A percentile compares a stretch with the other conserved stretches of the same genome.
Conservation (phyloP, 2,888 invertebrate genomes). For the Morpho deidamia region DNA sequence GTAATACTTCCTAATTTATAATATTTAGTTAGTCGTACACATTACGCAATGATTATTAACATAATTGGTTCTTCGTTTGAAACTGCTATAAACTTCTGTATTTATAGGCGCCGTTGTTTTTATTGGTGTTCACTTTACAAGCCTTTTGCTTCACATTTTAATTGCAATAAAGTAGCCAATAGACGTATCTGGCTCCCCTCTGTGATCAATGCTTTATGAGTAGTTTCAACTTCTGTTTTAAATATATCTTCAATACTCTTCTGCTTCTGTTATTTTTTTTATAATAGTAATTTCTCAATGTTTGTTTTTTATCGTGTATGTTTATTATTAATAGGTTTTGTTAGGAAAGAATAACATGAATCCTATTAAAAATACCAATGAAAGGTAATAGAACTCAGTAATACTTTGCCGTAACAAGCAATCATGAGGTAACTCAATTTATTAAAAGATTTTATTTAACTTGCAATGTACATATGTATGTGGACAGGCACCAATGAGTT, state of each 20-base stretch:
- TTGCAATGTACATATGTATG: too few species aligned
- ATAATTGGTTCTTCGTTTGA: constrained; percentile 27
- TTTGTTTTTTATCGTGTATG: too few species aligned
- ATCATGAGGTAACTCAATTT: too few species aligned
- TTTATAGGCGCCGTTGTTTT: constrained; percentile 37
- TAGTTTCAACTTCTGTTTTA: not conserved
- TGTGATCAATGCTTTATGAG: constrained; percentile 6
- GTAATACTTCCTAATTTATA: constrained; percentile 19
- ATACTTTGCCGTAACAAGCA: too few species aligned
- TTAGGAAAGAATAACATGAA: too few species aligned
- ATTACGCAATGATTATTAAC: constrained; percentile 25
- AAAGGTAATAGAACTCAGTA: too few species aligned
- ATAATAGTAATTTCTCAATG: not conserved
- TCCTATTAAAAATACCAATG: too few species aligned
- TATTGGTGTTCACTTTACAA: constrained; percentile 41
- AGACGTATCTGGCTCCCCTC: constrained; percentile 28
- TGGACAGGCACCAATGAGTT: too few species aligned
- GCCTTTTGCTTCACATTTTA: constrained; percentile 31
- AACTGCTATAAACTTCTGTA: constrained; percentile 35
- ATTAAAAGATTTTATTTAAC: too few species aligned
- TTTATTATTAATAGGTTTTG: too few species aligned
- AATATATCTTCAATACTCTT: not conserved
- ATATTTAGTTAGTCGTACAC: constrained; percentile 20
- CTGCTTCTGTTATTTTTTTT: not conserved
- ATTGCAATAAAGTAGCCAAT: constrained; percentile 17